Evolutionary conservation across 1,140 invertebrate species (phyloP), one percentile per base, ranked within the genome.

Genomic region (Pseudobourletiella spinata): DNA sequence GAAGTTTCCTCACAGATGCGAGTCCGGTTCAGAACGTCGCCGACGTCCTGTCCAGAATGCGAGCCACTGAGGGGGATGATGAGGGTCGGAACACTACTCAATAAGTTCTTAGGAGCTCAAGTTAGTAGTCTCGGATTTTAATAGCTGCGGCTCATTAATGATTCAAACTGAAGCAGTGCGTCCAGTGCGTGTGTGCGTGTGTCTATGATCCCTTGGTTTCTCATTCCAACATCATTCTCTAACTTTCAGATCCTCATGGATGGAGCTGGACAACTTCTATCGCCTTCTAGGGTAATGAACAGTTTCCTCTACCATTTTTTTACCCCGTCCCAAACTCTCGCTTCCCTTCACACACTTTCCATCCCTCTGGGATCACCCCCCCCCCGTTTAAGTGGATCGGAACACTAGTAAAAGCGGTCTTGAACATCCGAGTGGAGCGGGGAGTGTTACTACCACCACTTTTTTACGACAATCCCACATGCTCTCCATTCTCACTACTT

Each of bases 61-160:
- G 82, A 68, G 85, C 84, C 71, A 82, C 84, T n/a, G n/a, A 28
- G 1, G 57, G 30, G 2, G 54, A 61, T 24, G 61, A 42, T 30
- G 35, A 20, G 18, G 58, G 35, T 74, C 1, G 72, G 66, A 81
- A 83, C 57, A n/a, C 76, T 88, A 63, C 79, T 88, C 25, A 88
- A 88, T 76, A 87, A 87, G 76, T 87, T 87, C 74, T 77, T 88
- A 25, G 86, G 86, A 43, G 85, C 85, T 55, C 84, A 84, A 65
- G 84, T 87, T 57, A 51, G 48, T 51, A 24, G 22, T 51, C 28
- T 51, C 6, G n/a, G n/a, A n/a, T n/a, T 48, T 80, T 87, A 20
- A 55, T 62, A 52, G 8, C 48, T 26, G 14, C 28, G 14, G 15
- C 48, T 51, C 24, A 25, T 51, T 25, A 24, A 51, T 51, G 48